These are phyloP conservation scores for Epinotia demarniana DNA, from an alignment of 2,888 invertebrate species.

Conservation along the genomic window DNA sequence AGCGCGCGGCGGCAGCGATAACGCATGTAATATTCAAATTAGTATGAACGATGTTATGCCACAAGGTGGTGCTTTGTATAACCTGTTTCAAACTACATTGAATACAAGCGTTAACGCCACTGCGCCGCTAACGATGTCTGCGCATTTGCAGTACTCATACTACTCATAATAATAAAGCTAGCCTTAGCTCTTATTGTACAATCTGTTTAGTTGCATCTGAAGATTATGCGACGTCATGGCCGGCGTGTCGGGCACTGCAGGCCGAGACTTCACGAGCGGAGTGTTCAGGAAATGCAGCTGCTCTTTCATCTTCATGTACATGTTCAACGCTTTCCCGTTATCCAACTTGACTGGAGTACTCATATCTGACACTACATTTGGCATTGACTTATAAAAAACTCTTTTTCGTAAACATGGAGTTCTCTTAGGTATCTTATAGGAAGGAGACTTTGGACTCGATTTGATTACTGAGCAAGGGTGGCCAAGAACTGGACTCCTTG, in stretches of 20 bases:
- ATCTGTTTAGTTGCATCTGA: slow-evolving; percentile 72
- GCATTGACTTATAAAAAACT: slow-evolving; percentile 69
- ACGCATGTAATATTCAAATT: too few relatives aligned
- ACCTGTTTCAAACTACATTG: neutral
- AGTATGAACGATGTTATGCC: too few relatives aligned
- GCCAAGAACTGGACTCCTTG: slow-evolving; percentile 51
- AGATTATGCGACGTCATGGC: slow-evolving; percentile 71
- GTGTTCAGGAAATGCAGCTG: slow-evolving; percentile 73
- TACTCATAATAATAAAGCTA: neutral
- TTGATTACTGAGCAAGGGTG: slow-evolving; percentile 65
- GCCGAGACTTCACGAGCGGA: slow-evolving; percentile 60
- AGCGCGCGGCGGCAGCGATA: too few relatives aligned
- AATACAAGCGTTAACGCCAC: neutral
- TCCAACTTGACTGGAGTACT: slow-evolving; percentile 61
- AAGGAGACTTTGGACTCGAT: slow-evolving; percentile 63
- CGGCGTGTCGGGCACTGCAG: slow-evolving; percentile 64
- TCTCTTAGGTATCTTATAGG: slow-evolving; percentile 75
- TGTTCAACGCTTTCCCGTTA: slow-evolving; percentile 63
- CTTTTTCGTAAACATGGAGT: slow-evolving; percentile 67
- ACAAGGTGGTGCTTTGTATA: too few relatives aligned
- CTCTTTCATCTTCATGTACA: slow-evolving; percentile 76
- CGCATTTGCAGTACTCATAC: neutral
- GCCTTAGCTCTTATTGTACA: slow-evolving; percentile 64
- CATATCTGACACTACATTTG: slow-evolving; percentile 59
- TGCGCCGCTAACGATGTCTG: neutral